Evolutionary conservation across 2,797 vertebrate genomes (phyloP).

Genomic region (Austrolebias charrua): DNA sequence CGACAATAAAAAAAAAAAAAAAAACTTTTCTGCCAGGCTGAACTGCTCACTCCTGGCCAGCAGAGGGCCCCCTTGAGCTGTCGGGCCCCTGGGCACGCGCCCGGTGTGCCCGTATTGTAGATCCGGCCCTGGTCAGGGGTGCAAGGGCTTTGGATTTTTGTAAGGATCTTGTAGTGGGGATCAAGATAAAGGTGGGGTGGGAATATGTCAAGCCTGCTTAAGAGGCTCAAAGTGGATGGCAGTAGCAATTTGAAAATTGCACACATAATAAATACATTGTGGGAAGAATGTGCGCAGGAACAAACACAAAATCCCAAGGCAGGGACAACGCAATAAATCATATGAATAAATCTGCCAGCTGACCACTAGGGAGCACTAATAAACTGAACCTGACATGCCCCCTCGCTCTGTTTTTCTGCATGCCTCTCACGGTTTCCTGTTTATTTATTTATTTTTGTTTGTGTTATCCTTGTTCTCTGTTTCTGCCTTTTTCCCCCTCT

Average conservation of each 20-base stretch:
- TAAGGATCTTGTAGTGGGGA: slow-evolving; percentile 11
- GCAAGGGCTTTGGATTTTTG: slow-evolving; percentile 5
- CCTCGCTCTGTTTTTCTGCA: slow-evolving; percentile 8
- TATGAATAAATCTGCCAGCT: slow-evolving; percentile 54
- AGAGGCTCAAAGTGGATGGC: slow-evolving; percentile 57
- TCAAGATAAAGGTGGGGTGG: not conserved
- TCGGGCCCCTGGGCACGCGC: too few relatives aligned
- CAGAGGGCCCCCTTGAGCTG: too few relatives aligned
- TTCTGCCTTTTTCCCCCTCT: slow-evolving; percentile 21
- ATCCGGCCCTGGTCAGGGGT: too few relatives aligned
- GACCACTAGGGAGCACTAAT: slow-evolving; percentile 72
- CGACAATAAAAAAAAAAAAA: too few relatives aligned
- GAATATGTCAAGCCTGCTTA: slow-evolving; percentile 64
- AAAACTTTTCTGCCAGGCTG: too few relatives aligned
- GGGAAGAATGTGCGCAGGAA: slow-evolving; percentile 40
- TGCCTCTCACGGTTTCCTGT: not conserved
- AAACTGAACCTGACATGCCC: slow-evolving; percentile 52
- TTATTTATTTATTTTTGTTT: slow-evolving; percentile 20
- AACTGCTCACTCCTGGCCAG: too few relatives aligned
- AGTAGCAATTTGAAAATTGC: slow-evolving; percentile 58
- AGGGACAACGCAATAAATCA: slow-evolving; percentile 62
- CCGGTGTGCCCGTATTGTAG: too few relatives aligned
- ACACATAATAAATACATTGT: slow-evolving; percentile 58
- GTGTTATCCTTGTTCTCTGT: slow-evolving; percentile 13
- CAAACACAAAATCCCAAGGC: slow-evolving; percentile 58